A percentile compares a stretch with the other conserved stretches of the same genome.
Evolutionary conservation across 2,113 vertebrate genomes (phyloP).

Genomic region (Chaetodon auriga): DNA sequence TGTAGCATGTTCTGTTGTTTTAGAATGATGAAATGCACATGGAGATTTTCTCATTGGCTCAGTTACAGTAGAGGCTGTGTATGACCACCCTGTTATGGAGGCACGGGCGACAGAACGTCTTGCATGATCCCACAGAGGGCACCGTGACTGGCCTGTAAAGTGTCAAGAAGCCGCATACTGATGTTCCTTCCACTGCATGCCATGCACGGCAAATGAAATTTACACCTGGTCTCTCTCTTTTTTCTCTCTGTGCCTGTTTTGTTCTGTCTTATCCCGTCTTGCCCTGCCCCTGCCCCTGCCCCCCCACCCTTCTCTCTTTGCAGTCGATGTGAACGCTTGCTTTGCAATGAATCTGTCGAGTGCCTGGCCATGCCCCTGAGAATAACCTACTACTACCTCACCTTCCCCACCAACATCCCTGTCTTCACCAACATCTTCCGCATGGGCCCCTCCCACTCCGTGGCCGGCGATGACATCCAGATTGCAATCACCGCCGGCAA

Average conservation of each 20-base stretch:
- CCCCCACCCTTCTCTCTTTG: constrained; percentile 78
- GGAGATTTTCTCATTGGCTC: constrained; percentile 27
- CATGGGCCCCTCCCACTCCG: constrained; percentile 93
- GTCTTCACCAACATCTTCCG: constrained; percentile 95
- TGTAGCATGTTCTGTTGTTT: constrained; percentile 72
- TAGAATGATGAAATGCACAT: constrained; percentile 39
- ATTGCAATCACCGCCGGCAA: constrained; percentile 92
- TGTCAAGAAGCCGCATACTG: constrained; percentile 39
- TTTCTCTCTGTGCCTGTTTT: constrained; percentile 71
- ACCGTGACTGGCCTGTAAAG: constrained; percentile 52
- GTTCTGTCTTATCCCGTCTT: constrained; percentile 73
- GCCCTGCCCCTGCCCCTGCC: constrained; percentile 37
- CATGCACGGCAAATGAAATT: constrained; percentile 77
- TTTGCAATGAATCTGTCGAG: constrained; percentile 95
- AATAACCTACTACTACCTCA: constrained; percentile 99
- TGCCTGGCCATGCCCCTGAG: constrained; percentile 96
- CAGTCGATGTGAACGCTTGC: constrained; percentile 99
- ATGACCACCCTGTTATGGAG: constrained; percentile 28
- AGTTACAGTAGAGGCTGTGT: constrained; percentile 33
- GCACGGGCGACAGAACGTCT: constrained; percentile 40
- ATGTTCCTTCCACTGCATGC: constrained; percentile 80
- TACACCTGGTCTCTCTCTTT: constrained; percentile 70
- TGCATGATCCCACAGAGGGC: constrained; percentile 74
- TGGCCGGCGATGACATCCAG: constrained; percentile 91
- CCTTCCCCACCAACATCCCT: constrained; percentile 97